Evolutionary conservation across 23 tunicate species (phyloP).

Genomic region (Clavelina lepadiformis): DNA sequence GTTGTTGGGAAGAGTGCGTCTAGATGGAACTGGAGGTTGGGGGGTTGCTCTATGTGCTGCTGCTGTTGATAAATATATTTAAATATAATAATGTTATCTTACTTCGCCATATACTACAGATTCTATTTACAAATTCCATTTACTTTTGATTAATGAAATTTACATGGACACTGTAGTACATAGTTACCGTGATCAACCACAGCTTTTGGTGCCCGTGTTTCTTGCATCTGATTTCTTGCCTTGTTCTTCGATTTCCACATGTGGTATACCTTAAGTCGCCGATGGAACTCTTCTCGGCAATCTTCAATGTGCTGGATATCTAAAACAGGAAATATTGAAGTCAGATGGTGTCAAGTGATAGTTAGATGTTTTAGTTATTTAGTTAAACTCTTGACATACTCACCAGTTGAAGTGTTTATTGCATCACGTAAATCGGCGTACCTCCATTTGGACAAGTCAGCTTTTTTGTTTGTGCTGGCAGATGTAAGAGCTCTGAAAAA

Average conservation of each 20-base stretch:
- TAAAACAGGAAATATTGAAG: too few species aligned
- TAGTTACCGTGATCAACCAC: conserved; percentile 60
- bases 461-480: conserved; percentile 28
- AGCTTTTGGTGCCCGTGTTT: conserved; percentile 70
- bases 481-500: conserved; percentile 25
- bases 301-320: conserved; percentile 86
- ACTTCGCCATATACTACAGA: too few species aligned
- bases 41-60: too few species aligned
- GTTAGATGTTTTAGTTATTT: neutral
- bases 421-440: conserved; percentile 93
- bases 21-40: too few species aligned
- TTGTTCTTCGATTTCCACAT: conserved; percentile 88
- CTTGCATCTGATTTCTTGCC: conserved; percentile 59
- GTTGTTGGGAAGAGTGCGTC: neutral
- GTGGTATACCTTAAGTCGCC: conserved; percentile 94
- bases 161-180: too few species aligned
- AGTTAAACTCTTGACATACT: neutral
- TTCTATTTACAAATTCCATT: too few species aligned
- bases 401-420: conserved; percentile 94
- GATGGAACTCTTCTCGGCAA: conserved; percentile 92
- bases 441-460: conserved; percentile 77
- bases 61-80: too few species aligned
- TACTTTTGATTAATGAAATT: too few species aligned
- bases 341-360: too few species aligned
- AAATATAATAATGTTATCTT: too few species aligned